Evolutionary conservation across 2,888 invertebrate genomes (phyloP).

Genomic region (Macropis europaea): DNA sequence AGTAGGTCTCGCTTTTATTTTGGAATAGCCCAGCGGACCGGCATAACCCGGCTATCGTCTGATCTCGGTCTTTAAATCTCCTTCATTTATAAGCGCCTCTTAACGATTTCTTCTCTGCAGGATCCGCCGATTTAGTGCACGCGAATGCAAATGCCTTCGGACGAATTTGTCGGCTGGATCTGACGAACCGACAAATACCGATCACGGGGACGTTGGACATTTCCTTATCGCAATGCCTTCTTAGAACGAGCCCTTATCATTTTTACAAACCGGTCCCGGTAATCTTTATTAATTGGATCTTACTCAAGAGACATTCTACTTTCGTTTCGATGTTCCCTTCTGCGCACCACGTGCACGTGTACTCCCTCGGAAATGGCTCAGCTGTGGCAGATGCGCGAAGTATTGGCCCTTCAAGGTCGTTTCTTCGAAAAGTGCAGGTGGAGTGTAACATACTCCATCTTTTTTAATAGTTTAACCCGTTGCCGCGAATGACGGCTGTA

Average conservation of each 20-base stretch:
- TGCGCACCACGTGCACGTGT: background rate
- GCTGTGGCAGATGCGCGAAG: too few species aligned
- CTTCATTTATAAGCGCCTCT: constrained; percentile 66
- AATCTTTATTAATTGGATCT: constrained; percentile 57
- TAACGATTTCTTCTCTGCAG: constrained; percentile 66
- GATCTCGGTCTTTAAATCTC: constrained; percentile 68
- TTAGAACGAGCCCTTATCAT: constrained; percentile 56
- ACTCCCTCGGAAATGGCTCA: background rate
- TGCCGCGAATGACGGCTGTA: too few species aligned
- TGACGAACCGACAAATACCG: constrained; percentile 54
- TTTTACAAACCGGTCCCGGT: constrained; percentile 59
- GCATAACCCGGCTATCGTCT: constrained; percentile 53
- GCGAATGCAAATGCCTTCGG: constrained; percentile 62
- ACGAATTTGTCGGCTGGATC: constrained; percentile 63
- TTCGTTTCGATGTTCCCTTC: constrained; percentile 4
- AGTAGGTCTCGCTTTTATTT: constrained; percentile 53
- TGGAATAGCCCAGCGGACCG: constrained; percentile 31
- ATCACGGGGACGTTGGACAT: constrained; percentile 51
- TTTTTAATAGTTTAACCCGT: too few species aligned
- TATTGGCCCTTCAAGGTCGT: too few species aligned
- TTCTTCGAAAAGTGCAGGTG: too few species aligned
- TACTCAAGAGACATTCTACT: constrained; percentile 12
- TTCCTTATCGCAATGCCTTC: constrained; percentile 58
- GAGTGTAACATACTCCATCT: too few species aligned
- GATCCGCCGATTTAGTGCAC: constrained; percentile 67